These are phyloP conservation scores for Pitangus sulphuratus DNA, from an alignment of 2,797 vertebrate genomes.

Conservation along the genomic window DNA sequence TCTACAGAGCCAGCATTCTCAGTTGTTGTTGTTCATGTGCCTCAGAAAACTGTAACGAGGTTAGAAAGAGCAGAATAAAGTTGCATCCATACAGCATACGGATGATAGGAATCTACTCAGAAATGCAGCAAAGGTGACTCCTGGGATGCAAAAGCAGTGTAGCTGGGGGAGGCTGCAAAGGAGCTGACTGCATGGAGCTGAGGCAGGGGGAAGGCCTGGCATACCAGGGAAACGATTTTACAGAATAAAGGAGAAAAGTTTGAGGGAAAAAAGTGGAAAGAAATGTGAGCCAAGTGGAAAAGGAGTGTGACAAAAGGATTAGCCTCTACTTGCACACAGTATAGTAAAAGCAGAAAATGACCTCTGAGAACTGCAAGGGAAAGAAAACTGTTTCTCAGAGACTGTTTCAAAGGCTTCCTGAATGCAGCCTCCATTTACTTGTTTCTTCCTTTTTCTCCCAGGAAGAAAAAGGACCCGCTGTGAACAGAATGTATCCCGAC, in stretches of 20 bases:
- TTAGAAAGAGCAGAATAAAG: neutral
- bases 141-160: neutral
- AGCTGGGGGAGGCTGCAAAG: fast-evolving
- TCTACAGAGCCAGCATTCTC: neutral
- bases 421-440: neutral
- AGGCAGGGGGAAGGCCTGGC: neutral
- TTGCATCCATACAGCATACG: neutral
- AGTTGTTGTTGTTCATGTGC: neutral
- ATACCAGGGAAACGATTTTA: neutral
- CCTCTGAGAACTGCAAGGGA: neutral
- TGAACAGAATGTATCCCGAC: neutral
- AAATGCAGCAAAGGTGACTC: neutral
- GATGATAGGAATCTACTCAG: neutral
- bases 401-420: slow-evolving; percentile 4
- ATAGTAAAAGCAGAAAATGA: neutral
- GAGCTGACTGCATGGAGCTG: neutral
- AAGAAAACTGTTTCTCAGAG: neutral
- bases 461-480: neutral
- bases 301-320: neutral
- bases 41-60: neutral
- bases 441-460: neutral
- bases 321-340: neutral
- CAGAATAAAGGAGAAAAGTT: neutral
- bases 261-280: neutral
- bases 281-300: neutral